A percentile compares a stretch with the other conserved stretches of the same genome.
phyloP scores from a whole-genome alignment of 2,888 invertebrate species.

The Heliconius aoede region DNA sequence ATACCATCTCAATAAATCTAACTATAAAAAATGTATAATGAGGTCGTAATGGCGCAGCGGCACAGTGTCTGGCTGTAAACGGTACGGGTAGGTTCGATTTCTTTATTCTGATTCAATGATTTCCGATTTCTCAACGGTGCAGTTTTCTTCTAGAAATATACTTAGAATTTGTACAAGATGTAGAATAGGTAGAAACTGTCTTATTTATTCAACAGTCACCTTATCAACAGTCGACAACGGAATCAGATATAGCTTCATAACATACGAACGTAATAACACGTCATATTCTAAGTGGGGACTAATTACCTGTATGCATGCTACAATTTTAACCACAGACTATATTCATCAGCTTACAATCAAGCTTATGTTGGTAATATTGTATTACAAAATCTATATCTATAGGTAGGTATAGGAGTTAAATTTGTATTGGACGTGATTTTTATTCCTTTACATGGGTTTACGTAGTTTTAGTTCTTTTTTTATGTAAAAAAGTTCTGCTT shows the following conservation, averaged over 20 bases:
- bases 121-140: too few species aligned
- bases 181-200: neutral
- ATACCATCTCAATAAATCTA: too few species aligned
- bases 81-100: too few species aligned
- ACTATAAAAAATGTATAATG: too few species aligned
- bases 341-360: constrained; percentile 14
- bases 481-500: neutral
- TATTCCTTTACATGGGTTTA: neutral
- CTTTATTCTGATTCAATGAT: too few species aligned
- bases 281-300: constrained; percentile 63
- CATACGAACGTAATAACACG: constrained; percentile 66
- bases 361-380: constrained; percentile 8
- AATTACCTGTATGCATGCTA: constrained; percentile 72
- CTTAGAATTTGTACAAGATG: neutral
- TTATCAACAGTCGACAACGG: constrained; percentile 42
- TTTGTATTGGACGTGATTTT: neutral
- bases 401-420: neutral
- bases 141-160: neutral
- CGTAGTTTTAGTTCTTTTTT: neutral
- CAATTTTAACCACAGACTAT: constrained; percentile 33
- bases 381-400: neutral
- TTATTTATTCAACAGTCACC: neutral
- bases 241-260: constrained; percentile 63
- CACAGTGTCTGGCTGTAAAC: too few species aligned
- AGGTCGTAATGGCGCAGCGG: too few species aligned